Base-by-base conservation (phyloP, 1,140 invertebrate genomes). In the Hesperophylax magnus region DNA sequence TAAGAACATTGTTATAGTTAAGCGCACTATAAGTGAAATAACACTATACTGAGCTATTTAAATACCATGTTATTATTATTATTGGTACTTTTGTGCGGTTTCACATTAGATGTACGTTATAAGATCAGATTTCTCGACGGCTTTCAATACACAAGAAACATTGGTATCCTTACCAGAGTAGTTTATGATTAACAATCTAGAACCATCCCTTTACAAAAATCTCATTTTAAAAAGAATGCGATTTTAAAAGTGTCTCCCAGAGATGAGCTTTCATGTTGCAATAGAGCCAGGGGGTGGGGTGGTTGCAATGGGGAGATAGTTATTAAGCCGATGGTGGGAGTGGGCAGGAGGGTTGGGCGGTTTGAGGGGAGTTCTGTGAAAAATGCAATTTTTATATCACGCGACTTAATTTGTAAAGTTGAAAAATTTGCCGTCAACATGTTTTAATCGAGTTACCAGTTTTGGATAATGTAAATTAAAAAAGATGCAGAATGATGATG, bases 351-450 rank as follows among this genome's bases (percentile, higher is more conserved):
- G 61, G 2, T 31, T 7, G 20, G 27, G 20, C 9, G 27, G 22
- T 14, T 47, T 14, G 17, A 27, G 14, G 61, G 8, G 27, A 27
- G n/a, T 31, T 4, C 31, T 34, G n/a, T 67, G 63, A 27, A 67
- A 67, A 67, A 67, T 67, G 63, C 63, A 67, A 15, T 67, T 67
- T 67, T 67, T 22, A 31, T 18, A 67, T 31, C 11, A 27, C 27
- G 9, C 39, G 39, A 9, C 39, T 47, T 22, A 58, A 58, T 22
- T 22, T 58, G n/a, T 20, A 58, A 58, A 58, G 22, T 20, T 58
- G 56, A 58, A 6, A 58, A 58, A 58, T 58, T 58, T 20, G n/a
- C 39, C 39, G 39, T 47, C 39, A 47, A 47, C 39, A 11, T 47
- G 39, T 14, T 47, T 47, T 47, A 47, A 47, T 47, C 39, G 39